These are phyloP conservation scores for Drosophila limbata DNA, from an alignment of 2,888 invertebrate species.

Conservation along the genomic window DNA sequence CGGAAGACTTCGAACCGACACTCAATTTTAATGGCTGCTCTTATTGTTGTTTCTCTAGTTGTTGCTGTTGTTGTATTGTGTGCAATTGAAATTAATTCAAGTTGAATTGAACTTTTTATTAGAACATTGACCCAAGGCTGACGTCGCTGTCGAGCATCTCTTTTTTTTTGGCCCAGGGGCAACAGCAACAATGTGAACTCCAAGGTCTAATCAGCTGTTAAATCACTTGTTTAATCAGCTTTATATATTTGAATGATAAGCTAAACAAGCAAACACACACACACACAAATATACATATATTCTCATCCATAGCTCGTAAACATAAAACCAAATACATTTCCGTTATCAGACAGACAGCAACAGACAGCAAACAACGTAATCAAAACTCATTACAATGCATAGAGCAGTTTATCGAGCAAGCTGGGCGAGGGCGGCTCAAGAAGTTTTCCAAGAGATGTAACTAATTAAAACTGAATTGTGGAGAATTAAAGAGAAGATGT, in stretches of 20 bases:
- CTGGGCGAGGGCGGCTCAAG: constrained; percentile 16
- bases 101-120: constrained; percentile 76
- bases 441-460: constrained; percentile 15
- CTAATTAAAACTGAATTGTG: not conserved
- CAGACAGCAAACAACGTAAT: constrained; percentile 58
- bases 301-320: constrained; percentile 1
- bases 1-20: constrained; percentile 43
- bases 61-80: constrained; percentile 30
- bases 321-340: constrained; percentile 44
- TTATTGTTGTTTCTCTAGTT: constrained; percentile 18
- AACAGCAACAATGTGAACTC: constrained; percentile 16
- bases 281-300: constrained; percentile 1
- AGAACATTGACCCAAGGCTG: constrained; percentile 75
- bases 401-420: not conserved
- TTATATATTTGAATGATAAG: constrained; percentile 56
- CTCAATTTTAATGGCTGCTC: constrained; percentile 48
- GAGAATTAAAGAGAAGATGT: not conserved
- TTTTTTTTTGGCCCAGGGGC: not conserved
- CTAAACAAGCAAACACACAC: constrained; percentile 23
- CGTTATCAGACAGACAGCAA: constrained; percentile 57
- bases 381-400: constrained; percentile 56
- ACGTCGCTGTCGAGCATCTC: constrained; percentile 25
- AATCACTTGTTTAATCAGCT: constrained; percentile 77
- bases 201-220: constrained; percentile 53
- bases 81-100: constrained; percentile 81